Evolutionary conservation across 2,113 vertebrate genomes (phyloP).

Genomic region (Phylloscopus trochilus): DNA sequence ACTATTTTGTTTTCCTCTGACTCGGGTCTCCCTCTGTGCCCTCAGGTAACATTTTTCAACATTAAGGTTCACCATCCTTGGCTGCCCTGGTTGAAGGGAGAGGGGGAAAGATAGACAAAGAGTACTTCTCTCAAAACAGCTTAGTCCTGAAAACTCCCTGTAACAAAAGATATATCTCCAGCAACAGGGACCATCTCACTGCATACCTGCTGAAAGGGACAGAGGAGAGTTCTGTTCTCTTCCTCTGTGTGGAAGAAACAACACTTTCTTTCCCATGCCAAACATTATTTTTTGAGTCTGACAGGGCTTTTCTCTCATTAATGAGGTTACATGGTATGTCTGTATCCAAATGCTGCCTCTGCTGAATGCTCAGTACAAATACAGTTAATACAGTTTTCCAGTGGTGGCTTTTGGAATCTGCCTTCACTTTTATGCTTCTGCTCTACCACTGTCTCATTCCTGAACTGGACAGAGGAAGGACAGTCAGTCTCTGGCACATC

Average conservation of each 20-base stretch:
- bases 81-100: neutral
- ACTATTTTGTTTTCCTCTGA: conserved; percentile 25
- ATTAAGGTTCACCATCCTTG: neutral
- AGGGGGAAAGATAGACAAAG: neutral
- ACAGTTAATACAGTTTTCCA: neutral
- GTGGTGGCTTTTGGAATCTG: neutral
- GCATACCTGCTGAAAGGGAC: neutral
- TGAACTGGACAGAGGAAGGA: neutral
- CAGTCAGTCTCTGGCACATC: neutral
- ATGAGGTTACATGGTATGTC: neutral
- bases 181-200: neutral
- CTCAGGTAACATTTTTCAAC: neutral
- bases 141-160: neutral
- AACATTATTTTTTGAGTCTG: neutral
- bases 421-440: neutral
- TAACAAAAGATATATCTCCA: neutral
- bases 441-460: neutral
- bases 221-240: neutral
- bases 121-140: neutral
- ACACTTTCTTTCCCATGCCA: neutral
- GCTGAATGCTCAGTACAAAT: neutral
- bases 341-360: neutral
- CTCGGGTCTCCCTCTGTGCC: neutral
- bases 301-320: neutral
- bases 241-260: neutral